Base-by-base conservation (phyloP, 2,888 invertebrate species). In the Blastobasis adustella region DNA sequence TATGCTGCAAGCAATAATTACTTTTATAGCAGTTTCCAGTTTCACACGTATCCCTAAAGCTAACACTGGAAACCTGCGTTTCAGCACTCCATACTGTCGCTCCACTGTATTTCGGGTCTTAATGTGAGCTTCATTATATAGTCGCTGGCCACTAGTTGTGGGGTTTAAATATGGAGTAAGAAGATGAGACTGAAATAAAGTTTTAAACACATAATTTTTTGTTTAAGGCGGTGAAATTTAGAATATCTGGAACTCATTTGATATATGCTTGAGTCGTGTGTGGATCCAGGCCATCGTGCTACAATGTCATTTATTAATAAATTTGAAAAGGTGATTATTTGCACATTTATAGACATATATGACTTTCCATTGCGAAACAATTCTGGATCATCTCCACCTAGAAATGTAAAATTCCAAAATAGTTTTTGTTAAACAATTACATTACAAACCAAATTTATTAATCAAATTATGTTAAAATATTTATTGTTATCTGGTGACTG, bases 101-200 rank as follows among this genome's bases (percentile, higher is more conserved):
- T 55, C 50, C 7, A 52, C 51, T 23, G 40, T n/a, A 47, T 54
- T 54, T 45, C 57, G 45, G 5, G 49, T 59, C 37, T 54, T 48
- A 46, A 59, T 61, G 47, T 59, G 58, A 10, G 55, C 48, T 45
- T 59, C 57, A 55, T 58, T 60, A 10, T 60, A 61, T 3, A 57
- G 47, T 1, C 52, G 36, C 47, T 59, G 55, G 37, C n/a, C 56
- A 41, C 37, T 49, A 10, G 57, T 49, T 44, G 40, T 41, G 5
- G 52, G 54, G 9, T 51, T 56, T n/a, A n/a, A n/a, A n/a, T n/a
- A n/a, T n/a, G n/a, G n/a, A n/a, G n/a, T 53, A n/a, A n/a, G n/a
- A n/a, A n/a, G n/a, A n/a, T n/a, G n/a, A n/a, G n/a, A n/a, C n/a
- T n/a, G n/a, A n/a, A n/a, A n/a, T n/a, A n/a, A n/a, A n/a, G n/a